A percentile compares a stretch with the other conserved stretches of the same genome.
Conservation (phyloP, 1,140 invertebrate species). For the Leucophenga varia region DNA sequence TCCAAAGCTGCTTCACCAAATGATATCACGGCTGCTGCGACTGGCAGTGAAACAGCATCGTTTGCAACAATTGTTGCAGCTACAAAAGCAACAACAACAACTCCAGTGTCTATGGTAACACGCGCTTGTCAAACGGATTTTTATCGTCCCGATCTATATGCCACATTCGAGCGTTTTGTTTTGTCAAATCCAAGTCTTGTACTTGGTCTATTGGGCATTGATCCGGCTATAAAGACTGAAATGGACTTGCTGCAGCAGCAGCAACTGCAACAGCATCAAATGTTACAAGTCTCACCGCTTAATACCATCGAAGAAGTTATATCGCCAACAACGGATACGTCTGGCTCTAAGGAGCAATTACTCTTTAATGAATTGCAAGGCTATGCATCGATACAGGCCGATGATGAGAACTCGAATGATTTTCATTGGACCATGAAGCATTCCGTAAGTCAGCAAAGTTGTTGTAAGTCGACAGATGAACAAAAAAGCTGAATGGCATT, state of each 20-base stretch:
- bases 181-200: conserved; percentile 51
- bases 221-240: conserved; percentile 43
- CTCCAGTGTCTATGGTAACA: conserved; percentile 3
- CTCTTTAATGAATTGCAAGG: conserved; percentile 1
- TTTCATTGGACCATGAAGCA: conserved; percentile 51
- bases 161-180: conserved; percentile 47
- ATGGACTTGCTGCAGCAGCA: conserved; percentile 50
- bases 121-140: conserved; percentile 49
- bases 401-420: conserved; percentile 51
- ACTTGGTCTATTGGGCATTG: conserved; percentile 47
- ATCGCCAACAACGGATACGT: conserved; percentile 28
- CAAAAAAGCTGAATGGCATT: too few relatives aligned
- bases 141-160: conserved; percentile 49
- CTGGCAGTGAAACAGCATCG: neutral
- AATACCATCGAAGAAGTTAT: conserved; percentile 49
- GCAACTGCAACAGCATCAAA: conserved; percentile 49
- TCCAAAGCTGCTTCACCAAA: conserved; percentile 24
- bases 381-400: conserved; percentile 9
- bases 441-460: conserved; percentile 41
- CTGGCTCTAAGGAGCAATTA: conserved; percentile 32
- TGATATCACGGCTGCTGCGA: neutral
- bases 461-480: conserved; percentile 53
- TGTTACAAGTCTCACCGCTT: conserved; percentile 41
- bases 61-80: neutral
- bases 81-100: conserved; percentile 18